Evolutionary conservation across 2,888 invertebrate species (phyloP).

Genomic region (Anagyrus pseudococci): DNA sequence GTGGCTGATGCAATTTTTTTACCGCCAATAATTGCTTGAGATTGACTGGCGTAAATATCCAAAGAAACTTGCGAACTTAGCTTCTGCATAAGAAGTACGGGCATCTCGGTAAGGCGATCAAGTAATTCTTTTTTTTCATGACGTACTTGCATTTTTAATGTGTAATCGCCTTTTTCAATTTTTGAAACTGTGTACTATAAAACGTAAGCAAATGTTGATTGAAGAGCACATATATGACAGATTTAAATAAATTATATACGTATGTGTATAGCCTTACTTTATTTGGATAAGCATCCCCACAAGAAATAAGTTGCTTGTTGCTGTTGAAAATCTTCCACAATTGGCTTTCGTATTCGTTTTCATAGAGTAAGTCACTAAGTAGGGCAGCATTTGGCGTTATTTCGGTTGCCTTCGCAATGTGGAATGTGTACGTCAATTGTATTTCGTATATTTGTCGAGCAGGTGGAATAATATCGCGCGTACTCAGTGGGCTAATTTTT

Average conservation of each 20-base stretch:
- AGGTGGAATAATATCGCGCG: constrained; percentile 86
- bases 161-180: constrained; percentile 95
- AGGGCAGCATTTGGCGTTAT: constrained; percentile 80
- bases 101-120: constrained; percentile 84
- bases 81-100: constrained; percentile 78
- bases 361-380: constrained; percentile 89
- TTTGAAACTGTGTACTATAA: constrained; percentile 78
- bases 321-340: constrained; percentile 95
- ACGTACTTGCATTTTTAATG: constrained; percentile 83
- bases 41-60: constrained; percentile 77
- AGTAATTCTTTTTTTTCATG: constrained; percentile 87
- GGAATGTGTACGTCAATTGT: constrained; percentile 85
- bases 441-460: constrained; percentile 91
- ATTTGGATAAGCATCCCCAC: constrained; percentile 89
- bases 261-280: constrained; percentile 65
- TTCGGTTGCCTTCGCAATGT: constrained; percentile 82
- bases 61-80: constrained; percentile 73
- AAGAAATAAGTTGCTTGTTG: constrained; percentile 84
- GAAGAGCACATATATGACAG: constrained; percentile 3
- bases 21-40: constrained; percentile 76
- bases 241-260: neutral
- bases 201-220: no score
- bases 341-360: constrained; percentile 95
- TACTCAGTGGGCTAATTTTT: constrained; percentile 79
- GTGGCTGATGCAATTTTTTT: constrained; percentile 75